Base-by-base conservation (phyloP, 2,113 vertebrate genomes). In the Lota lota region DNA sequence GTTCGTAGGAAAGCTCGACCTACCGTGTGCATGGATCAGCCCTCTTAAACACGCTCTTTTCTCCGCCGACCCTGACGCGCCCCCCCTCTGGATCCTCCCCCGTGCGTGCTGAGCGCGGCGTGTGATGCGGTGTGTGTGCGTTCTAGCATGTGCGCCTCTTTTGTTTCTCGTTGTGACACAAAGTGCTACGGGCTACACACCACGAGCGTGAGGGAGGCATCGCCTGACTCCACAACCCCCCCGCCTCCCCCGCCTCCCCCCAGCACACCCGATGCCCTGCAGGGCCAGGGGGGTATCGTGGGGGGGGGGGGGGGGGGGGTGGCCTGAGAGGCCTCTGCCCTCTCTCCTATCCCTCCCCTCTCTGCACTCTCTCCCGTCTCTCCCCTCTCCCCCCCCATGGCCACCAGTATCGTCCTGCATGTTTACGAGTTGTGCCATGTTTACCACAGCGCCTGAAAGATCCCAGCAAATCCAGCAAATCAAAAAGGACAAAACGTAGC, bases 181-280 rank as follows among this genome's bases (percentile, higher is more conserved):
- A 83, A 89, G 68, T 82, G 89, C 90, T 88, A 79, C 57, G 61
- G 87, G 90, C 87, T 80, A 87, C 87, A 88, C 71, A 63, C 62
- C 61, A 61, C 83, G 85, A 81, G 85, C 80, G 86, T 87, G 78
- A 83, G 83, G 81, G 89, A 81, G 85, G 85, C 78, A 88, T 85
- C 80, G 79, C 74, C 83, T 61, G 69, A 83, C 89, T 90, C 81
- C 81, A 33, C 28, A 33, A 4, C 3, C 78, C 89, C 88, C 83
- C 79, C 83, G 77, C 82, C 75, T 64, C 74, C 28, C 28, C 28
- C 28, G 7, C 28, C 28, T 33, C 28, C 28, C 28, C 28, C 28
- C 28, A 33, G 28, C 28, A 33, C 7, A 33, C 28, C 28, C 28
- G 7, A 33, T 33, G 28, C 28, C 28, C 28, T 33, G 28, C 28